Evolutionary conservation across 2,888 invertebrate species (phyloP), one percentile per base, ranked within the genome.

Genomic region (Hartigia nigra): DNA sequence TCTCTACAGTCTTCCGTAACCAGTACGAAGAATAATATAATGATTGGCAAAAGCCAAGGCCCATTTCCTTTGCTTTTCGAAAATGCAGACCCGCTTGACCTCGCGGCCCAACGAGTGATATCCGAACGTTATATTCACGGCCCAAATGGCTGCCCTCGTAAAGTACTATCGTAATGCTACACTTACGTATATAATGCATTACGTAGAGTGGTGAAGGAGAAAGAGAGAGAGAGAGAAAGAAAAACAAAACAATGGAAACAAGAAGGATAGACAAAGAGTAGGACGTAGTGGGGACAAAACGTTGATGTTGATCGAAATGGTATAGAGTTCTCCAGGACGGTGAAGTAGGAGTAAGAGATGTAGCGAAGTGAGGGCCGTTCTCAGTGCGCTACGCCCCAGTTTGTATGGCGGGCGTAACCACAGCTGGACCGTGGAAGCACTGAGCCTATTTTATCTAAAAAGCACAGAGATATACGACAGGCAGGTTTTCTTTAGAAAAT

Each of bases 381-480:
- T 75, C 75, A 35, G 75, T 83, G 81, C 80, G 85, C 83, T 81
- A 81, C 84, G 86, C 84, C 84, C 85, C 84, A 85, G 85, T 85
- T 86, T 85, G 81, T 81, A 81, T 80, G 78, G 76, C 83, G 83
- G 82, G 55, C 82, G 75, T 32, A 78, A 79, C 79, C 83, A 78
- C 81, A 82, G 81, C 83, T 84, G 82, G 82, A 86, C 80, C 81
- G 82, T 82, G 81, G 75, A 74, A 34, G 74, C 78, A 75, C 75
- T 82, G 81, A 81, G 76, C 78, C 81, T 72, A 72, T 82, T 83
- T 78, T 74, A 82, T 83, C 80, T 82, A 77, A 79, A 81, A 82
- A 83, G 75, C 76, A 81, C 55, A 55, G 55, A 55, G 23, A 55
- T 23, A 55, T 55, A 55, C 5, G 23, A 23, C 55, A 23, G 23